Conservation (phyloP, 2,888 invertebrate genomes). For the Halictus quadricinctus region DNA sequence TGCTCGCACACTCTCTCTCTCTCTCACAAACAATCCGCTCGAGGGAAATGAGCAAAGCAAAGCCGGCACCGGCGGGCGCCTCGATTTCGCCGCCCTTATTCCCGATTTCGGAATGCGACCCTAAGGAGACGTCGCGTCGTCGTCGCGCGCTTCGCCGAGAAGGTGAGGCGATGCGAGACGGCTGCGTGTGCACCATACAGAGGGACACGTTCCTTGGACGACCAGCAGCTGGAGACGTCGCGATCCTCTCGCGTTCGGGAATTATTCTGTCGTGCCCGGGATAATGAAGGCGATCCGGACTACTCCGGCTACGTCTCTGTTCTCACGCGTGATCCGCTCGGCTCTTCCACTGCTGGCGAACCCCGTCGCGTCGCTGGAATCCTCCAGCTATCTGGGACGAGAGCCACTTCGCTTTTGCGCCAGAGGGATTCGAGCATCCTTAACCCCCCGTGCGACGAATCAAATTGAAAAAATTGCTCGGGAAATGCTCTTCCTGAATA, state of each 20-base stretch:
- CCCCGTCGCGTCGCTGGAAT: neutral
- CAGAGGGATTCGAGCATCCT: conserved; percentile 1
- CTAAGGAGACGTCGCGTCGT: conserved; percentile 30
- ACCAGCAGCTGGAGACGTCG: conserved; percentile 33
- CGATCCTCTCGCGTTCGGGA: conserved; percentile 45
- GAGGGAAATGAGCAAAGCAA: conserved; percentile 80
- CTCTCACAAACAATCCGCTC: conserved; percentile 47
- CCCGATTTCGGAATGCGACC: conserved; percentile 77
- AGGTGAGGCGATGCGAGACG: neutral
- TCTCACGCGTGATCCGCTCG: conserved; percentile 56
- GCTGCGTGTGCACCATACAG: neutral
- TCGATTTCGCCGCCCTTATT: conserved; percentile 70
- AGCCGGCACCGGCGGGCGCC: conserved; percentile 72
- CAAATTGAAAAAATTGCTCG: conserved; percentile 5
- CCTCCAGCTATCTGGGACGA: neutral
- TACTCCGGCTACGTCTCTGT: conserved; percentile 55
- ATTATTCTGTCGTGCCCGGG: conserved; percentile 57
- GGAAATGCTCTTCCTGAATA: neutral
- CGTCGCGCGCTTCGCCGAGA: neutral
- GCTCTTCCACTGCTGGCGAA: neutral
- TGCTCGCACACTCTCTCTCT: conserved; percentile 43
- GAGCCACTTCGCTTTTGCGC: neutral
- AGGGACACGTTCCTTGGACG: neutral
- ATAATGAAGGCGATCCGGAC: conserved; percentile 48
- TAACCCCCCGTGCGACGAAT: neutral